These are phyloP conservation scores for Hypanus sabinus DNA, from an alignment of 2,113 vertebrate genomes.

Conservation along the genomic window DNA sequence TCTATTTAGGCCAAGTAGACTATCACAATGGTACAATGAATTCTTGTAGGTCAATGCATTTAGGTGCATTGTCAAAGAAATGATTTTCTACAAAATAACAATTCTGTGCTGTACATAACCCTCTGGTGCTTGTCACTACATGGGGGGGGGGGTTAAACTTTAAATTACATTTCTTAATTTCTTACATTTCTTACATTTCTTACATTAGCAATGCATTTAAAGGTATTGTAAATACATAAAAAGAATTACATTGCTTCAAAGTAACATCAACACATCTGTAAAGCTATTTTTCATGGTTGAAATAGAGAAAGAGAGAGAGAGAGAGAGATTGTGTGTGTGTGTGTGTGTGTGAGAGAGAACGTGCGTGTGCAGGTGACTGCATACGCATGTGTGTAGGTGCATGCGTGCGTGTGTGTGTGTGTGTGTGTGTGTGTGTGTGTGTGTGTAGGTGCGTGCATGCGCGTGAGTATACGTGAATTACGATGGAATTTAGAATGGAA, in stretches of 20 bases:
- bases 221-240: neutral
- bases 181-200: too few relatives aligned
- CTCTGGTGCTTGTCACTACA: too few relatives aligned
- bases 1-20: too few relatives aligned
- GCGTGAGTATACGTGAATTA: neutral
- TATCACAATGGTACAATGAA: neutral
- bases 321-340: neutral
- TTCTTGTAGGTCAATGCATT: neutral
- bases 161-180: neutral
- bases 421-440: too few relatives aligned
- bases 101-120: neutral
- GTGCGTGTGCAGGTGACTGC: too few relatives aligned
- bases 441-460: too few relatives aligned
- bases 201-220: neutral
- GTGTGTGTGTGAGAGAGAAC: too few relatives aligned
- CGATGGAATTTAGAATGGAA: slow-evolving; percentile 23
- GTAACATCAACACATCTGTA: neutral
- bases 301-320: neutral
- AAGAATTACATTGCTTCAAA: neutral
- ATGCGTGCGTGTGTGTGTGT: too few relatives aligned
- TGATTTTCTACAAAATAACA: neutral
- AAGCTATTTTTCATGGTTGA: slow-evolving; percentile 13
- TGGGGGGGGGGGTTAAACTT: neutral
- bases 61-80: neutral
- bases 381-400: too few relatives aligned